phyloP scores from a whole-genome alignment of 64 coral and sea anemone species.

The Porites australiensis region DNA sequence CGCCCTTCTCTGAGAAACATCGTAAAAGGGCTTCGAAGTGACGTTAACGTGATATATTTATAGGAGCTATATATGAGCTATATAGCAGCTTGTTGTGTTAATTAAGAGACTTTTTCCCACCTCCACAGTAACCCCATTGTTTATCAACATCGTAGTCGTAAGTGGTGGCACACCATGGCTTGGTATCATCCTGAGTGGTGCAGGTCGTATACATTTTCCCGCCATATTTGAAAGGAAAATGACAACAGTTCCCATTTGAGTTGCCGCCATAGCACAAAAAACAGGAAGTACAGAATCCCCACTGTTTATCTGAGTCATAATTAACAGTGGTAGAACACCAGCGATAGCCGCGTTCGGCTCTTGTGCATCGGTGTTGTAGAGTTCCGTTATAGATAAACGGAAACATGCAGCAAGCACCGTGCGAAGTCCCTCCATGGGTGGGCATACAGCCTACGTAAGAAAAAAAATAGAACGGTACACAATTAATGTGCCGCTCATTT shows the following conservation, averaged over 20 bases:
- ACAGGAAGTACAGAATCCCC: constrained; percentile 45
- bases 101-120: neutral
- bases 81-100: no score
- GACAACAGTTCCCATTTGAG: constrained; percentile 45
- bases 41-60: no score
- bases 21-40: no score
- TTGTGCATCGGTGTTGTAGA: constrained; percentile 45
- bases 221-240: constrained; percentile 13
- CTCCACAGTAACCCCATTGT: constrained; percentile 43
- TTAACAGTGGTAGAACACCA: constrained; percentile 40
- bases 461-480: no score
- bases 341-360: constrained; percentile 40
- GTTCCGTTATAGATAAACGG: constrained; percentile 51
- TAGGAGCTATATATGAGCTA: no score
- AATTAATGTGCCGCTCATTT: no score
- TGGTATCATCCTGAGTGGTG: neutral
- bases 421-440: constrained; percentile 50
- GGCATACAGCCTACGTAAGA: constrained; percentile 45
- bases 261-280: constrained; percentile 48
- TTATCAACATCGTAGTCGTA: constrained; percentile 28
- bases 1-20: no score
- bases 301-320: constrained; percentile 53
- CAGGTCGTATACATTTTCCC: constrained; percentile 18
- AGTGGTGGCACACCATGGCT: constrained; percentile 35
- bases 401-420: constrained; percentile 49